A percentile compares a stretch with the other conserved stretches of the same genome.
These are phyloP conservation scores for Lomographa bimaculata DNA, from an alignment of 2,888 invertebrate genomes.

Conservation along the genomic window DNA sequence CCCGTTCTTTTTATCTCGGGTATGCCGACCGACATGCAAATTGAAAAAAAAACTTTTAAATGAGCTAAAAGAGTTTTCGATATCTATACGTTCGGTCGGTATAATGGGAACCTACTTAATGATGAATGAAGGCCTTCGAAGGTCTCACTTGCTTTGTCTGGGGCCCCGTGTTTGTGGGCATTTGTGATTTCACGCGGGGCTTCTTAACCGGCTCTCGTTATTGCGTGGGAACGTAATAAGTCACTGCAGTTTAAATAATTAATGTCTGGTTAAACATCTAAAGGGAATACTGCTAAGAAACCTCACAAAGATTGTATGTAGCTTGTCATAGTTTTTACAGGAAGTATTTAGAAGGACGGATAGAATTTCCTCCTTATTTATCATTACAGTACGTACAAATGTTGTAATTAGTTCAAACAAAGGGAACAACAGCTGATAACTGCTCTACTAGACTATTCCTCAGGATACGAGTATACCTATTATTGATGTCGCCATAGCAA, in stretches of 20 bases:
- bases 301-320: too few species aligned
- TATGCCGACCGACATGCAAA: constrained; percentile 79
- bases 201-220: constrained; percentile 42
- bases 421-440: constrained; percentile 17
- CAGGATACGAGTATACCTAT: constrained; percentile 6
- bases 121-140: constrained; percentile 67
- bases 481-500: too few species aligned
- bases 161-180: constrained; percentile 47
- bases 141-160: constrained; percentile 60
- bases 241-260: too few species aligned
- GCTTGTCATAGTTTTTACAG: too few species aligned
- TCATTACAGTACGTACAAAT: constrained; percentile 18
- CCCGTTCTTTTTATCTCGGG: constrained; percentile 73
- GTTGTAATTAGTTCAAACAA: constrained; percentile 3
- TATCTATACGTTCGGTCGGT: constrained; percentile 63
- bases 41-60: constrained; percentile 68
- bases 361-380: constrained; percentile 51
- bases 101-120: constrained; percentile 70
- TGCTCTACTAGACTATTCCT: constrained; percentile 8
- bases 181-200: constrained; percentile 46
- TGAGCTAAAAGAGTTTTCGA: constrained; percentile 76
- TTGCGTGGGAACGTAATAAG: constrained; percentile 58
- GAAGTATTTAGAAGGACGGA: constrained; percentile 33
- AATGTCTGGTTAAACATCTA: too few species aligned
- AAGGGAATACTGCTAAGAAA: too few species aligned